Conservation (phyloP, 2,888 invertebrate species). For the Phorcus lineatus region DNA sequence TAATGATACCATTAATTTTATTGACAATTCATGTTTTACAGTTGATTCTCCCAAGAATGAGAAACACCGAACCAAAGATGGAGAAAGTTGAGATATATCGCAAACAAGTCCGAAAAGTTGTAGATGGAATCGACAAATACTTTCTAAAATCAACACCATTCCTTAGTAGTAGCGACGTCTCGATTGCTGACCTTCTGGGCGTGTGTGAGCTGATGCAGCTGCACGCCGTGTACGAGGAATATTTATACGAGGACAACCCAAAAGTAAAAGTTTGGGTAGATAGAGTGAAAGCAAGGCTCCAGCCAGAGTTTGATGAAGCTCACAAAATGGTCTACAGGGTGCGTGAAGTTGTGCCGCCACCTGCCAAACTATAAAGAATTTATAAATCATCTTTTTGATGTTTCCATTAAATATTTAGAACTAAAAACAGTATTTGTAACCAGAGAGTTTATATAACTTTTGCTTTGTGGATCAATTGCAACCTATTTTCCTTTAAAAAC, state of each 20-base stretch:
- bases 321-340: conserved; percentile 52
- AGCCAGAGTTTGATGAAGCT: conserved; percentile 65
- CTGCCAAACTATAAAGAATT: not conserved
- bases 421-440: not conserved
- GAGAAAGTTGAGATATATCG: conserved; percentile 54
- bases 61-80: conserved; percentile 56
- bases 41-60: conserved; percentile 64
- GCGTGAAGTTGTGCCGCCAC: conserved; percentile 41
- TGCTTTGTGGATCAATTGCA: too few relatives aligned
- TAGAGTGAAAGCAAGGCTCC: conserved; percentile 56
- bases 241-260: conserved; percentile 55
- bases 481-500: too few relatives aligned
- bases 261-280: conserved; percentile 64
- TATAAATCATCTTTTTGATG: not conserved
- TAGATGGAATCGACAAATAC: conserved; percentile 57
- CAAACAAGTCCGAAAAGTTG: conserved; percentile 41
- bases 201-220: conserved; percentile 71
- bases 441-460: not conserved
- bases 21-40: conserved; percentile 34
- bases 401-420: not conserved
- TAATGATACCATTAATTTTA: too few relatives aligned
- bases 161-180: conserved; percentile 63
- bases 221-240: conserved; percentile 60
- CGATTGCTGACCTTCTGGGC: conserved; percentile 70
- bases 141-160: conserved; percentile 64